Conservation (phyloP, 2,888 invertebrate species). For the Syritta pipiens region DNA sequence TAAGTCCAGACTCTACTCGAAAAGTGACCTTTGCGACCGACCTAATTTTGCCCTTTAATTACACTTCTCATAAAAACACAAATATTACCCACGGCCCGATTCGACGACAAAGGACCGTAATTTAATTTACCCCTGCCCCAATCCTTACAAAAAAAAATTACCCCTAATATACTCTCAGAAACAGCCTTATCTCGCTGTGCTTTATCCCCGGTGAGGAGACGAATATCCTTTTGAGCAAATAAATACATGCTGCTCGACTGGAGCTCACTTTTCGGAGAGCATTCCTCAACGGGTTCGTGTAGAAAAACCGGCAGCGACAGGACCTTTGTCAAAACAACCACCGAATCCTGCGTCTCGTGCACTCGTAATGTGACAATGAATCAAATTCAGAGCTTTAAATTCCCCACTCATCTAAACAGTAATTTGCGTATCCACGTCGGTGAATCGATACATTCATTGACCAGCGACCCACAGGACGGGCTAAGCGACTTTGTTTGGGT, state of each 20-base stretch:
- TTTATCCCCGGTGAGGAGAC: neutral
- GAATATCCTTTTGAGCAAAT: slow-evolving; percentile 14
- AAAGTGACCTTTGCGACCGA: too few relatives aligned
- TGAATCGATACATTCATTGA: slow-evolving; percentile 29
- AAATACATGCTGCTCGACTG: slow-evolving; percentile 2
- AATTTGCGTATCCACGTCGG: neutral
- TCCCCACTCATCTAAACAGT: neutral
- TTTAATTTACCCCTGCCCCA: slow-evolving; percentile 19
- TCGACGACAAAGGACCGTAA: slow-evolving; percentile 1
- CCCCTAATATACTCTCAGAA: slow-evolving; percentile 7
- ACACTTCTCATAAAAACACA: too few relatives aligned
- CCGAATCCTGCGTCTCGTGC: neutral
- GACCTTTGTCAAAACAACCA: neutral
- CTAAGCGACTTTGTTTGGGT: neutral
- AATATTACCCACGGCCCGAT: too few relatives aligned
- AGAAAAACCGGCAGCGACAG: neutral
- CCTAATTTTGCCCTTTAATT: too few relatives aligned
- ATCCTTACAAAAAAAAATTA: too few relatives aligned
- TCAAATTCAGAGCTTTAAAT: too few relatives aligned
- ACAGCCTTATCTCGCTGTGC: slow-evolving; percentile 7
- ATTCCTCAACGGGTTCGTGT: neutral
- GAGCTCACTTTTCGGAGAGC: slow-evolving; percentile 7
- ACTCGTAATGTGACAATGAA: neutral
- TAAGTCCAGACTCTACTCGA: too few relatives aligned
- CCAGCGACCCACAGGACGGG: neutral